Evolutionary conservation across 2,888 invertebrate genomes (phyloP).

Genomic region (Dynastes tityus): DNA sequence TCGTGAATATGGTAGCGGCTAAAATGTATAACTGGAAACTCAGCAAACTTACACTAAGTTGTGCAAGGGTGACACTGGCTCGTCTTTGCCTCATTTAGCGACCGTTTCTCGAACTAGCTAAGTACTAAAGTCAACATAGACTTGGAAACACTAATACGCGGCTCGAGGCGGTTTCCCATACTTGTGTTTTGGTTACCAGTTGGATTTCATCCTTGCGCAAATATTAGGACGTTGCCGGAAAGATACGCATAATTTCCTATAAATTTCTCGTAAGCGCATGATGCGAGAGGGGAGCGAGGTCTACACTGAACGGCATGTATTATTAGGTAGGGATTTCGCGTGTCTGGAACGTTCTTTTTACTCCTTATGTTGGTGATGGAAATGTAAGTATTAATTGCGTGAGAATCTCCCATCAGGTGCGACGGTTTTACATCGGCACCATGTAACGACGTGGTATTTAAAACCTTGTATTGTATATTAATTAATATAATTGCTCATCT

Average conservation of each 20-base stretch:
- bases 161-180: constrained; percentile 48
- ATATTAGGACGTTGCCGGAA: constrained; percentile 32
- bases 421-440: neutral
- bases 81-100: constrained; percentile 63
- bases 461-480: neutral
- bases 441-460: neutral
- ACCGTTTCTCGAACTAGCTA: constrained; percentile 60
- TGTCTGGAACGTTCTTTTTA: neutral
- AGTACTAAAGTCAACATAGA: constrained; percentile 63
- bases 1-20: constrained; percentile 14
- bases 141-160: constrained; percentile 58
- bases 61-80: constrained; percentile 61
- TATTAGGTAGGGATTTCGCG: constrained; percentile 24
- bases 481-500: constrained; percentile 7
- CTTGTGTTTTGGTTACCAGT: constrained; percentile 49
- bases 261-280: constrained; percentile 25
- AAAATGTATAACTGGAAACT: constrained; percentile 45
- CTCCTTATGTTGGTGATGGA: neutral
- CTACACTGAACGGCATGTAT: constrained; percentile 13
- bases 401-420: constrained; percentile 10
- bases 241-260: constrained; percentile 44
- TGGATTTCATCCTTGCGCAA: constrained; percentile 46
- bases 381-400: constrained; percentile 20
- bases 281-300: neutral
- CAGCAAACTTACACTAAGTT: constrained; percentile 56